A percentile compares a stretch with the other conserved stretches of the same genome.
phyloP scores from a whole-genome alignment of 2,888 invertebrate genomes.

The Agonopterix alstromeriana region DNA sequence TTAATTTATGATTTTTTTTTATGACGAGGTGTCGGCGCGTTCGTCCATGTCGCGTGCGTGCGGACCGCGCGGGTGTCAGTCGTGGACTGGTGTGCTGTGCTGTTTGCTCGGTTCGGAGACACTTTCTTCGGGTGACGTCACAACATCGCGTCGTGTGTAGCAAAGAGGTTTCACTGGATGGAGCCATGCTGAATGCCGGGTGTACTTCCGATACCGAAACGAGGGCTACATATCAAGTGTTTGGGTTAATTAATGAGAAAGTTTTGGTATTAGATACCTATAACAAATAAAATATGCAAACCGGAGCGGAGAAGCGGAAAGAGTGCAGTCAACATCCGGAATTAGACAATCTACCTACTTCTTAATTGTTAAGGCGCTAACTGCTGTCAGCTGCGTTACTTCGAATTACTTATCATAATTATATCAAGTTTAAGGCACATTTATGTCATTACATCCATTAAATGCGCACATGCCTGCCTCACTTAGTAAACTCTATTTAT shows the following conservation, averaged over 20 bases:
- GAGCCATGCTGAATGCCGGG: not conserved
- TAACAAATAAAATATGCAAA: no score
- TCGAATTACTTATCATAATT: no score
- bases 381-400: no score
- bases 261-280: not conserved
- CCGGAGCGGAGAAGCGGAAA: no score
- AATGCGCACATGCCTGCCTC: no score
- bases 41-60: slow-evolving; percentile 37
- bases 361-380: no score
- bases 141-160: slow-evolving; percentile 10
- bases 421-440: no score
- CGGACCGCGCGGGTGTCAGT: slow-evolving; percentile 33
- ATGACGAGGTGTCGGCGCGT: slow-evolving; percentile 14
- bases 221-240: not conserved
- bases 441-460: no score
- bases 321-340: no score
- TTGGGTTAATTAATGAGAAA: not conserved
- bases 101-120: slow-evolving; percentile 7
- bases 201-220: slow-evolving; percentile 20
- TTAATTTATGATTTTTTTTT: slow-evolving; percentile 14
- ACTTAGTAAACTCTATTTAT: no score
- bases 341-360: no score
- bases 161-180: slow-evolving; percentile 28
- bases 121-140: slow-evolving; percentile 40
- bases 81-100: slow-evolving; percentile 31